A percentile compares a stretch with the other conserved stretches of the same genome.
These are phyloP conservation scores for Oscheius sp. DNA, from an alignment of 2,888 invertebrate genomes.

Conservation along the genomic window DNA sequence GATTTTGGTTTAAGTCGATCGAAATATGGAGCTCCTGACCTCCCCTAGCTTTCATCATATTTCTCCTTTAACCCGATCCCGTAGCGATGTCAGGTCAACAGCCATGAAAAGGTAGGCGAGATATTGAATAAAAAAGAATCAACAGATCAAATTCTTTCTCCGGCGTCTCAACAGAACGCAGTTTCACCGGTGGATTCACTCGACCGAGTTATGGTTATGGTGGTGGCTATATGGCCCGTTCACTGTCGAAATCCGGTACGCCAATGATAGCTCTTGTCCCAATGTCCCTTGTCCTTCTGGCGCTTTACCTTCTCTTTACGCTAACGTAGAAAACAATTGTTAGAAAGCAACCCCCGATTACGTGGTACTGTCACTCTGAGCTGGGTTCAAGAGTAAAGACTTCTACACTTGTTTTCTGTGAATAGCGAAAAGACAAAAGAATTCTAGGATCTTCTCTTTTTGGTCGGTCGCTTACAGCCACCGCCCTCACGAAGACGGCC, in stretches of 20 bases:
- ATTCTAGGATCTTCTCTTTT: slow-evolving; percentile 63
- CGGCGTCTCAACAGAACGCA: slow-evolving; percentile 37
- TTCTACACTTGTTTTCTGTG: slow-evolving; percentile 31
- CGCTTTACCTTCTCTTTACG: slow-evolving; percentile 5
- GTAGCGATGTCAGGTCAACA: slow-evolving; percentile 53
- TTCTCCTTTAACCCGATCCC: slow-evolving; percentile 62
- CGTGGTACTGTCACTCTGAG: slow-evolving; percentile 6
- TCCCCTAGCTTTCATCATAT: slow-evolving; percentile 67
- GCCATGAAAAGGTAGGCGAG: slow-evolving; percentile 47
- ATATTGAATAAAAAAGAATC: too few relatives aligned
- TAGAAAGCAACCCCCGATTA: background rate
- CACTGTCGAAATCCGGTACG: slow-evolving; percentile 64
- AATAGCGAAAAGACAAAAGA: slow-evolving; percentile 16
- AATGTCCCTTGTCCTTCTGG: background rate
- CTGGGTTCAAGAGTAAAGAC: slow-evolving; percentile 21
- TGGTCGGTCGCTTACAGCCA: slow-evolving; percentile 61
- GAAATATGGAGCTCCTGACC: slow-evolving; percentile 47
- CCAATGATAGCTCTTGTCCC: slow-evolving; percentile 31
- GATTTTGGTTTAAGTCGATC: slow-evolving; percentile 20
- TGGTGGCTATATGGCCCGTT: slow-evolving; percentile 68
- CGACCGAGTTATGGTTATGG: slow-evolving; percentile 65
- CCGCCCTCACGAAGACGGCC: slow-evolving; percentile 63
- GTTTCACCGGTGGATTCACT: slow-evolving; percentile 50
- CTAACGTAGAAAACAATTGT: background rate
- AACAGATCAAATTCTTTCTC: slow-evolving; percentile 63